Conservation (phyloP, 2,888 invertebrate species). For the Andrena minutula region DNA sequence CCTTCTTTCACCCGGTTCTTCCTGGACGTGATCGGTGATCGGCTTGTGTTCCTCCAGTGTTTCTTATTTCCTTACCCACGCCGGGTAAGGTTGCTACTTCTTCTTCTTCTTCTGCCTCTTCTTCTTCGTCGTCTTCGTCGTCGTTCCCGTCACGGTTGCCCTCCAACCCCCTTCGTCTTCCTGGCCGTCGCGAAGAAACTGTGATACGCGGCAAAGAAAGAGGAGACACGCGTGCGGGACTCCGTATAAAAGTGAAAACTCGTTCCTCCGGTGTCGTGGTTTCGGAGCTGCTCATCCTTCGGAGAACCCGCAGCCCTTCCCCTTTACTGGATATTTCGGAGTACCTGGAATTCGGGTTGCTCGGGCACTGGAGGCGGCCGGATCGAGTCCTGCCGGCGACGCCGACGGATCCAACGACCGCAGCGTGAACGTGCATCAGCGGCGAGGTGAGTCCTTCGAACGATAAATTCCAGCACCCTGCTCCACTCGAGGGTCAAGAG, state of each 20-base stretch:
- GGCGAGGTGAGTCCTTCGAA: slow-evolving; percentile 68
- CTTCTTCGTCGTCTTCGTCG: neutral
- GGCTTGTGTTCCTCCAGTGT: slow-evolving; percentile 56
- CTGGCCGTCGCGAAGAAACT: slow-evolving; percentile 37
- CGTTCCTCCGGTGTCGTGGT: slow-evolving; percentile 54
- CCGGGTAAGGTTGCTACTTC: slow-evolving; percentile 30
- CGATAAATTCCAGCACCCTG: slow-evolving; percentile 62
- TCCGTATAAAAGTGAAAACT: slow-evolving; percentile 70
- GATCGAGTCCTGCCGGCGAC: slow-evolving; percentile 28
- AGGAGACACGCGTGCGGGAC: slow-evolving; percentile 47
- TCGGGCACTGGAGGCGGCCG: slow-evolving; percentile 2
- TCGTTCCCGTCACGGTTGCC: neutral
- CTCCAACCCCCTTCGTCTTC: neutral
- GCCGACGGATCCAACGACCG: slow-evolving; percentile 43
- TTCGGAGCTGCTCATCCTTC: slow-evolving; percentile 22
- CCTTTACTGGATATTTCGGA: slow-evolving; percentile 55
- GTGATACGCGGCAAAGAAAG: slow-evolving; percentile 53
- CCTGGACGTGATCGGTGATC: slow-evolving; percentile 56
- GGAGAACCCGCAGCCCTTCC: slow-evolving; percentile 4
- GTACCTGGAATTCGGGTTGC: slow-evolving; percentile 15
- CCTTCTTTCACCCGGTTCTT: slow-evolving; percentile 27
- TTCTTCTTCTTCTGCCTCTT: neutral
- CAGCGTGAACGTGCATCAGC: slow-evolving; percentile 45
- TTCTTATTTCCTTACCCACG: slow-evolving; percentile 37
- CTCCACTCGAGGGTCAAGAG: slow-evolving; percentile 66